These are phyloP conservation scores for Mus caroli DNA, from an alignment of 2,797 vertebrate species.

Conservation along the genomic window DNA sequence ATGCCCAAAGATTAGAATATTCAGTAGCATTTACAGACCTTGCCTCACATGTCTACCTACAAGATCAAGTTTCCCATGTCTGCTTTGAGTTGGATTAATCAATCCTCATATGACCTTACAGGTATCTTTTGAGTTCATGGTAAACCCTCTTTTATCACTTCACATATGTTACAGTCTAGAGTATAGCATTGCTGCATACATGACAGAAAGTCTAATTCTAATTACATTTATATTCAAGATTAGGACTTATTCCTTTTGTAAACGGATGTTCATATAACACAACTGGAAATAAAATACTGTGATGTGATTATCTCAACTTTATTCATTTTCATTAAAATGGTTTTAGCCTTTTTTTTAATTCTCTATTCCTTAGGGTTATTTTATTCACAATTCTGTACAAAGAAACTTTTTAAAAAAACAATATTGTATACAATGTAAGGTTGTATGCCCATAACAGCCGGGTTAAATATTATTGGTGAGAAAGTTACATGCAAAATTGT, in stretches of 20 bases:
- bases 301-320: background rate
- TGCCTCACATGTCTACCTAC: accelerated
- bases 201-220: background rate
- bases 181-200: background rate
- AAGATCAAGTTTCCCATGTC: too few relatives aligned
- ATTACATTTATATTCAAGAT: background rate
- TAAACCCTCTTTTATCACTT: background rate
- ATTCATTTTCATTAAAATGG: background rate
- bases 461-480: background rate
- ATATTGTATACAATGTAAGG: background rate
- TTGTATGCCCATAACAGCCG: background rate
- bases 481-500: background rate
- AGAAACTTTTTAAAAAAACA: background rate
- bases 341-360: background rate
- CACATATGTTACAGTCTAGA: background rate
- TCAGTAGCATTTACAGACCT: background rate
- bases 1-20: background rate
- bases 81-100: background rate
- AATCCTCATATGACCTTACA: accelerated
- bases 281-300: background rate
- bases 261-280: background rate
- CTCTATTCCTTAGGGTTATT: background rate
- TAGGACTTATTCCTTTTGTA: background rate
- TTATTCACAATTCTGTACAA: background rate
- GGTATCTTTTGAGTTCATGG: background rate